phyloP scores from a whole-genome alignment of 2,797 vertebrate genomes.

The Propithecus deckenii region DNA sequence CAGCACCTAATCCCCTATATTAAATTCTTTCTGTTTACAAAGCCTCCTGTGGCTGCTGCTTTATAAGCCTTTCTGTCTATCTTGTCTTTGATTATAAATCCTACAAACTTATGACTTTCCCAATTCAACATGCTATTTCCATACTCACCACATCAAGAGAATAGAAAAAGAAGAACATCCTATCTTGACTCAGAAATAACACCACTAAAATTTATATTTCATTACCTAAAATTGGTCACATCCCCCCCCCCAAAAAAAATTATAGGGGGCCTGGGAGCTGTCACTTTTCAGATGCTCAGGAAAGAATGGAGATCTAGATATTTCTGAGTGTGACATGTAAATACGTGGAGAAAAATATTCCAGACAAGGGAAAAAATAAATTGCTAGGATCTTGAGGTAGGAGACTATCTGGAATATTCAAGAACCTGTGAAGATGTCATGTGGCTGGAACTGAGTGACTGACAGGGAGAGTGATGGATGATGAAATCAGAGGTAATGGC shows the following conservation, averaged over 20 bases:
- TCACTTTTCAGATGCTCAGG: not conserved
- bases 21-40: not conserved
- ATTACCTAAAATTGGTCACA: not conserved
- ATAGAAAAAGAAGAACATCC: not conserved
- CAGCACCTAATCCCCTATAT: not conserved
- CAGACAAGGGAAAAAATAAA: not conserved
- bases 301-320: not conserved
- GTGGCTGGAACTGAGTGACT: not conserved
- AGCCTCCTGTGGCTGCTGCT: not conserved
- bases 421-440: not conserved
- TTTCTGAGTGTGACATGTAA: not conserved
- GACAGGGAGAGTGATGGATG: not conserved
- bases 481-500: not conserved
- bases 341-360: not conserved
- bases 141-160: not conserved
- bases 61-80: not conserved
- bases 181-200: not conserved
- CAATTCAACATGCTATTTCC: not conserved
- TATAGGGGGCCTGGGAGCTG: not conserved
- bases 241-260: not conserved
- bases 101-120: not conserved
- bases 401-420: not conserved
- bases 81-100: not conserved
- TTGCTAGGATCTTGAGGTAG: not conserved
- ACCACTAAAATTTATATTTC: not conserved